A percentile compares a stretch with the other conserved stretches of the same genome.
These are phyloP conservation scores for Serilophus lunatus DNA, from an alignment of 2,113 vertebrate genomes.

Conservation along the genomic window DNA sequence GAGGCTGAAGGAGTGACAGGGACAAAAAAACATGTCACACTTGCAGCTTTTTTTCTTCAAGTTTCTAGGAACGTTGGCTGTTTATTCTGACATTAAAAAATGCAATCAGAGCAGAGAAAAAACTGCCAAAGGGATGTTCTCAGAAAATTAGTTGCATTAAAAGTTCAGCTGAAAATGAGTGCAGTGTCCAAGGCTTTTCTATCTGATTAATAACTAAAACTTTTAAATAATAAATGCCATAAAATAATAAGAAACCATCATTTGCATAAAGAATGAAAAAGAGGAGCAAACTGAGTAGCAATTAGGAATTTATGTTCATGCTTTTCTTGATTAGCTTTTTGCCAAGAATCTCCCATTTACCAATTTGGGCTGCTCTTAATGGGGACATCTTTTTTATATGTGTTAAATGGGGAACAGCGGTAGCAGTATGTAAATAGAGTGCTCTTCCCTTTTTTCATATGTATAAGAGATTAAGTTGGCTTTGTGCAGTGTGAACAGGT, in stretches of 20 bases:
- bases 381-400: constrained; percentile 42
- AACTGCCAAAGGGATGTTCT: background rate
- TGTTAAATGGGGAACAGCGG: constrained; percentile 48
- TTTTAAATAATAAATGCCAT: constrained; percentile 56
- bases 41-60: background rate
- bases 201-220: constrained; percentile 4
- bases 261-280: constrained; percentile 32
- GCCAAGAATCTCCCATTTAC: constrained; percentile 1
- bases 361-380: constrained; percentile 7
- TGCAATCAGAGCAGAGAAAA: background rate
- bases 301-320: constrained; percentile 4
- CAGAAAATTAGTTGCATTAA: constrained; percentile 50
- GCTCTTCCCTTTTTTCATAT: constrained; percentile 56
- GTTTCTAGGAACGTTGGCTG: background rate
- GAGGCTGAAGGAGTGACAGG: background rate
- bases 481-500: constrained; percentile 75
- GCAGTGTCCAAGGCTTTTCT: constrained; percentile 10
- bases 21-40: background rate
- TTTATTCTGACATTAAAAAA: background rate
- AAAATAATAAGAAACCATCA: constrained; percentile 14
- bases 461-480: constrained; percentile 65
- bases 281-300: background rate
- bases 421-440: constrained; percentile 43
- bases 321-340: constrained; percentile 29
- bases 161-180: background rate